Conservation (phyloP, 2,888 invertebrate species). For the Anticlea derivata region DNA sequence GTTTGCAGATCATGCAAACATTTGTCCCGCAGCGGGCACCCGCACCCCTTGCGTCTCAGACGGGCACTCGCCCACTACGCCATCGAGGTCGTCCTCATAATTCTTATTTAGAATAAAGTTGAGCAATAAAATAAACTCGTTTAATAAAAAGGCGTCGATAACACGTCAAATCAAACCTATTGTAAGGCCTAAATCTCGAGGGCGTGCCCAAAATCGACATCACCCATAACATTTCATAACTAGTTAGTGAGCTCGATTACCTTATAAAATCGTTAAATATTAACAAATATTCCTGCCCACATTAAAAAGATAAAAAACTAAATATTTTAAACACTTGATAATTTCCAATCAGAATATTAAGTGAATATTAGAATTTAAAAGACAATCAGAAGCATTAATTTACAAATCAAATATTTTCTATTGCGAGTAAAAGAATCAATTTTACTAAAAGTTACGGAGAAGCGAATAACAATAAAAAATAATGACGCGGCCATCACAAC, state of each 20-base stretch:
- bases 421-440: conserved; percentile 22
- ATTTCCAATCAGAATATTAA: conserved; percentile 13
- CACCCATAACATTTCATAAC: conserved; percentile 28
- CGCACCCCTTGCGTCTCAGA: no score
- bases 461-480: conserved; percentile 39
- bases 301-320: not conserved
- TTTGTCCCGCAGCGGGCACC: no score
- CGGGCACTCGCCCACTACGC: no score
- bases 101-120: conserved; percentile 1
- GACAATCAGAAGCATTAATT: conserved; percentile 30
- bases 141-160: conserved; percentile 28
- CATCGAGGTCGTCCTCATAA: no score
- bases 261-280: not conserved
- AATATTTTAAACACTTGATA: not conserved
- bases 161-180: conserved; percentile 27
- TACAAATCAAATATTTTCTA: conserved; percentile 37
- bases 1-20: no score
- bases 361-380: conserved; percentile 3
- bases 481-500: conserved; percentile 26
- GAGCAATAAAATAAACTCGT: conserved; percentile 14
- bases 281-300: not conserved
- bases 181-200: conserved; percentile 27
- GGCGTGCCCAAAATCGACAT: conserved; percentile 40
- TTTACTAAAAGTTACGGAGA: conserved; percentile 17
- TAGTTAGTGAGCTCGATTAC: no score